phyloP scores from a whole-genome alignment of 2,888 invertebrate genomes.

The Zygaena filipendulae region DNA sequence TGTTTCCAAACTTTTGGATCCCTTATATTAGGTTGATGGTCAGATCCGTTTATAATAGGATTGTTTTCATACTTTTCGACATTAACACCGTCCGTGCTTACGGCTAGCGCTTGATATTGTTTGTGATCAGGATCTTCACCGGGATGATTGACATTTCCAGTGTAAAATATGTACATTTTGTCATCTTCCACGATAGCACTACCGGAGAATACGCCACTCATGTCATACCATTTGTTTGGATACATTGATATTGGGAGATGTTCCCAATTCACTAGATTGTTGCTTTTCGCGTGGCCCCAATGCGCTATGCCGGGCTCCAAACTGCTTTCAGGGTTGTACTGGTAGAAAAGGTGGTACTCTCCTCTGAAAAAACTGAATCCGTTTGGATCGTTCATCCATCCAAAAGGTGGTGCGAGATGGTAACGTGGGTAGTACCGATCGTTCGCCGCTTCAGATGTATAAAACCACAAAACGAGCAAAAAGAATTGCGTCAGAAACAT shows the following conservation, averaged over 20 bases:
- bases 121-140: conserved; percentile 29
- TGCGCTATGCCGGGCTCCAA: conserved; percentile 38
- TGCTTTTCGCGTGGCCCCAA: conserved; percentile 63
- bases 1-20: conserved; percentile 62
- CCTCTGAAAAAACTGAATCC: conserved; percentile 46
- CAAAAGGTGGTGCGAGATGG: conserved; percentile 37
- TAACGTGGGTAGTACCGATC: conserved; percentile 34
- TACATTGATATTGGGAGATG: conserved; percentile 51
- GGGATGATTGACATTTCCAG: conserved; percentile 38
- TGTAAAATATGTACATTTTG: conserved; percentile 42
- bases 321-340: conserved; percentile 49
- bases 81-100: conserved; percentile 36
- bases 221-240: conserved; percentile 46
- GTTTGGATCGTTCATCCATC: conserved; percentile 70
- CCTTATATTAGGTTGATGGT: conserved; percentile 45
- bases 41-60: conserved; percentile 34
- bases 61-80: conserved; percentile 37
- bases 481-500: too few relatives aligned
- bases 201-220: conserved; percentile 52
- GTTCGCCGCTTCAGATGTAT: too few relatives aligned
- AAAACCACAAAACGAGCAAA: too few relatives aligned
- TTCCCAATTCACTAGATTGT: conserved; percentile 54
- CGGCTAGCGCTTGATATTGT: conserved; percentile 40
- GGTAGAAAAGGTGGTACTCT: conserved; percentile 60
- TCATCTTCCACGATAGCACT: conserved; percentile 45